phyloP scores from a whole-genome alignment of 2,888 invertebrate genomes.

The Subacronicta megacephala region DNA sequence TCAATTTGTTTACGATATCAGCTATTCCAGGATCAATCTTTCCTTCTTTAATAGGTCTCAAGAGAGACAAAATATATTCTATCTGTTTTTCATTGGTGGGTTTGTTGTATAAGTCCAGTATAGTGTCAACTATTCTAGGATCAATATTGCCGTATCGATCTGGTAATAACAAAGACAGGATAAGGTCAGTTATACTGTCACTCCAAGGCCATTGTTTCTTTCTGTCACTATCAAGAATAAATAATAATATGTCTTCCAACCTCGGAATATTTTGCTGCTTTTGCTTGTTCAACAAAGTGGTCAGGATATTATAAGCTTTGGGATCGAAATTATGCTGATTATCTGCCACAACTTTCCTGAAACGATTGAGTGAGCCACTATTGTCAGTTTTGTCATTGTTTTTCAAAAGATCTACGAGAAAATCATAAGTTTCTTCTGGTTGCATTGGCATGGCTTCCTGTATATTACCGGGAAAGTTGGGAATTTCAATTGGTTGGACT shows the following conservation, averaged over 20 bases:
- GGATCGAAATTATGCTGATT: slow-evolving; percentile 30
- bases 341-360: slow-evolving; percentile 12
- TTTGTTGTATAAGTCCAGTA: slow-evolving; percentile 17
- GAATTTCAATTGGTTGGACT: background rate
- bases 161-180: slow-evolving; percentile 25
- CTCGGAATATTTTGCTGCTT: slow-evolving; percentile 16
- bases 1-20: slow-evolving; percentile 23
- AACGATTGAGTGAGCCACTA: slow-evolving; percentile 12
- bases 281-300: slow-evolving; percentile 15
- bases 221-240: slow-evolving; percentile 22
- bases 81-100: slow-evolving; percentile 14
- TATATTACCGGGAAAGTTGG: background rate
- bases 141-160: slow-evolving; percentile 33
- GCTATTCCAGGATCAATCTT: slow-evolving; percentile 1
- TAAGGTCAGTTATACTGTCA: slow-evolving; percentile 16
- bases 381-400: slow-evolving; percentile 5
- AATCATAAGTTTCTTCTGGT: slow-evolving; percentile 26
- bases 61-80: slow-evolving; percentile 35
- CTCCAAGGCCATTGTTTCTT: slow-evolving; percentile 27
- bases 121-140: slow-evolving; percentile 28
- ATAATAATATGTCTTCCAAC: slow-evolving; percentile 25
- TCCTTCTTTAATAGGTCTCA: slow-evolving; percentile 26
- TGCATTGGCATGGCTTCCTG: slow-evolving; percentile 9
- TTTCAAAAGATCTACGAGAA: slow-evolving; percentile 15
- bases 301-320: slow-evolving; percentile 7